These are phyloP conservation scores for Antennarius striatus DNA, from an alignment of 2,113 vertebrate species.

Conservation along the genomic window DNA sequence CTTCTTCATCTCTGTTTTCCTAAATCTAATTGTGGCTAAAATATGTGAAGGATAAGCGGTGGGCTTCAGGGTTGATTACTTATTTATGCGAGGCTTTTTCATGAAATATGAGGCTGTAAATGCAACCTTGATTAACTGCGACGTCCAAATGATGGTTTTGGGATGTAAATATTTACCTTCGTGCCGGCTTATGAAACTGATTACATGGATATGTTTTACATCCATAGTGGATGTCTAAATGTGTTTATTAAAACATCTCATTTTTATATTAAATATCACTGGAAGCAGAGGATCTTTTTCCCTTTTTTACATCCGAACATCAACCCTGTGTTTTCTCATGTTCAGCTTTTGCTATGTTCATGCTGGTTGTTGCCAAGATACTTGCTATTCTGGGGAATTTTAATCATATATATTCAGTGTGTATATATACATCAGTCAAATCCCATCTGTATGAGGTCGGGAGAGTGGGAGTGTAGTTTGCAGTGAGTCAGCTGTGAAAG, in stretches of 20 bases:
- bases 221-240: background rate
- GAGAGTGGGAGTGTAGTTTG: constrained; percentile 34
- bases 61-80: background rate
- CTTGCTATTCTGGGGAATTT: constrained; percentile 43
- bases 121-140: background rate
- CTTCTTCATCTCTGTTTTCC: no score
- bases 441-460: constrained; percentile 40
- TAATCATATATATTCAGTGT: constrained; percentile 31
- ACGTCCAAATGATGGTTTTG: background rate
- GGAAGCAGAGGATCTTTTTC: no score
- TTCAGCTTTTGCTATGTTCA: constrained; percentile 19
- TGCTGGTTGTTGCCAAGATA: constrained; percentile 57
- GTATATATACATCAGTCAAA: constrained; percentile 24
- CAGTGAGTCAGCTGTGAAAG: constrained; percentile 28
- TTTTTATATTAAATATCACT: no score
- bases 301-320: no score
- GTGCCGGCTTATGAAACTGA: background rate
- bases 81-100: background rate
- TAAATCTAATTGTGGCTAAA: no score
- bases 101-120: background rate
- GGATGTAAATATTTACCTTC: background rate
- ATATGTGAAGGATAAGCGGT: background rate
- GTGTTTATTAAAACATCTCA: no score
- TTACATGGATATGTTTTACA: background rate
- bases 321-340: constrained; percentile 2